Base-by-base conservation (phyloP, 1,140 invertebrate species). In the Brachionus rubens region DNA sequence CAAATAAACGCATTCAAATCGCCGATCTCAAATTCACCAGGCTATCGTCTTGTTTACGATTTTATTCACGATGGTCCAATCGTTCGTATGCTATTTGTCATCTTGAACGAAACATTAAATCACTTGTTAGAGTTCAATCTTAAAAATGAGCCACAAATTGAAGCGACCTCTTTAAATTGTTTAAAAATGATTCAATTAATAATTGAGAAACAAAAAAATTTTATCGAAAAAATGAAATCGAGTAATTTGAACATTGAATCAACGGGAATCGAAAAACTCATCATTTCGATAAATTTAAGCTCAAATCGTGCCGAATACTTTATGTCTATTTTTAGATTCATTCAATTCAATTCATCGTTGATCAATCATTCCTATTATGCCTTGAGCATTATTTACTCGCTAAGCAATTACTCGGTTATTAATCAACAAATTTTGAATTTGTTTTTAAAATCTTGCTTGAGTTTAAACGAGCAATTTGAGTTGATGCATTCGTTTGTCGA, bases 221-320 rank as follows among this genome's bases (percentile, higher is more conserved):
- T 92, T 81, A 88, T 91, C 77, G 83, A 85, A 10, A 84, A 88
- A 21, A 82, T 90, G 21, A 77, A 85, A 56, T 81, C 83, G 52
- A 80, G 78, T 33, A 82, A 82, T 4, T 80, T 81, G 4, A 79
- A 82, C 6, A 46, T 90, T 14, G 84, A 93, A 24, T 83, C 92
- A 0, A 88, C 89, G 0, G 89, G 89, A 3, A 82, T 95, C 3
- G 91, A 90, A 59, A 90, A 91, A 78, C 87, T 96, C 7, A 84
- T 96, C 0, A 82, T 94, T n/a, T 90, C 90, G 75, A 87, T 92
- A 12, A 93, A 93, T 86, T 88, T 90, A 10, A 85, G 89, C 10
- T 90, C 87, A 3, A 88, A 89, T 2, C 88, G 88, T 80, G 90
- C 91, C 0, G 91, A 93, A 81, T 89, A 92, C 80, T 88, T 92